Conservation (phyloP, 2,888 invertebrate species). For the Hemaris fuciformis region DNA sequence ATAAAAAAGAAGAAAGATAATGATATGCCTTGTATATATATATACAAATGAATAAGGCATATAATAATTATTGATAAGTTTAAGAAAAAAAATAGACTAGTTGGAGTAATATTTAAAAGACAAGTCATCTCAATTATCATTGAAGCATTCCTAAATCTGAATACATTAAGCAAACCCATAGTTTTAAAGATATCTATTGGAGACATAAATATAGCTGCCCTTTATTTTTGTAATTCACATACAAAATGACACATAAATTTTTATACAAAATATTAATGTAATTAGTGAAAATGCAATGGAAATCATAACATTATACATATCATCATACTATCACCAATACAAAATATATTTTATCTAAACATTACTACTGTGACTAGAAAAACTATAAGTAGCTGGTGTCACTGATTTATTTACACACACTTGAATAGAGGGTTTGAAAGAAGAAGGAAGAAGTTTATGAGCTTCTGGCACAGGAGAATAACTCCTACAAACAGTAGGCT, state of each 20-base stretch:
- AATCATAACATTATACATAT: conserved; percentile 30
- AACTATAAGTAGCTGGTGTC: conserved; percentile 79
- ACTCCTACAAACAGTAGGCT: conserved; percentile 65
- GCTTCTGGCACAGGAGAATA: conserved; percentile 77
- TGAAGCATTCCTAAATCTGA: not conserved
- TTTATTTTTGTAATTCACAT: not conserved
- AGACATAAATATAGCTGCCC: not conserved
- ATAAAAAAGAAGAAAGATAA: too few species aligned
- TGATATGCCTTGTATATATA: too few species aligned
- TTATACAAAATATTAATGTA: conserved; percentile 28
- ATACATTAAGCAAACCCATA: not conserved
- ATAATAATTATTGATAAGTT: not conserved
- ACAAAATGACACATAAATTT: not conserved
- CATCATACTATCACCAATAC: conserved; percentile 35
- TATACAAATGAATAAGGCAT: not conserved
- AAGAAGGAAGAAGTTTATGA: conserved; percentile 76
- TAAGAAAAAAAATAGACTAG: not conserved
- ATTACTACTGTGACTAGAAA: conserved; percentile 80
- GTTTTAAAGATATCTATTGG: not conserved
- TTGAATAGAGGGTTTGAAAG: conserved; percentile 78
- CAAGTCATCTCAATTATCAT: not conserved
- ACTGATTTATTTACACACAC: conserved; percentile 78
- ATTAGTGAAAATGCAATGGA: conserved; percentile 68
- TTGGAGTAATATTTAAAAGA: not conserved
- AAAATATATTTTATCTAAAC: conserved; percentile 58